A percentile compares a stretch with the other conserved stretches of the same genome.
These are phyloP conservation scores for Ceratina calcarata DNA, from an alignment of 1,140 invertebrate genomes.

Conservation along the genomic window DNA sequence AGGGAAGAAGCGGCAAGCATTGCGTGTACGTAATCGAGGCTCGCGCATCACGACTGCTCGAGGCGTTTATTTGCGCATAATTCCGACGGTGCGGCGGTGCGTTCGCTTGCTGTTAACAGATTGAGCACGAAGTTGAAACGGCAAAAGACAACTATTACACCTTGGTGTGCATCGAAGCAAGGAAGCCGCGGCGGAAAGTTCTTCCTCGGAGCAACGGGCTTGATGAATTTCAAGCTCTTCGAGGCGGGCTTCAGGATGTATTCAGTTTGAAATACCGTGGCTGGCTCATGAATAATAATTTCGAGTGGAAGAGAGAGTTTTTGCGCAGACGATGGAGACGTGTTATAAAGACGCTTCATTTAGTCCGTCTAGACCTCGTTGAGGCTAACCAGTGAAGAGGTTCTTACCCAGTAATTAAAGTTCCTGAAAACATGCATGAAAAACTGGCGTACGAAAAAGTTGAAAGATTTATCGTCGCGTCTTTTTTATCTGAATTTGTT, in stretches of 20 bases:
- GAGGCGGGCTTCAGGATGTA: not conserved
- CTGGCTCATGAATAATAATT: conserved; percentile 23
- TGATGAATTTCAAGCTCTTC: not conserved
- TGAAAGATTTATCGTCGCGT: not conserved
- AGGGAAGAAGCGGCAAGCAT: conserved; percentile 48
- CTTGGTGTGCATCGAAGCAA: not conserved
- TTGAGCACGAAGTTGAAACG: conserved; percentile 40
- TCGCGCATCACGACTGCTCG: conserved; percentile 62
- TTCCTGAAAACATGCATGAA: conserved; percentile 32
- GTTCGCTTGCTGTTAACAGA: conserved; percentile 40
- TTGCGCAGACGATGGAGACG: not conserved
- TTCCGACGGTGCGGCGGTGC: conserved; percentile 37
- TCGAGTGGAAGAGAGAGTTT: conserved; percentile 10
- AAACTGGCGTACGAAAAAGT: not conserved
- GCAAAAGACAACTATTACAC: conserved; percentile 22
- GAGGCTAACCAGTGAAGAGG: conserved; percentile 45
- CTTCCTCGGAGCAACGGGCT: not conserved
- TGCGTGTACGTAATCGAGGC: conserved; percentile 72
- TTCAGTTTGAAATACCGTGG: not conserved
- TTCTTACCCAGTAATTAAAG: conserved; percentile 44
- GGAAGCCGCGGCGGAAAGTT: conserved; percentile 1
- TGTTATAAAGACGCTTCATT: conserved; percentile 49
- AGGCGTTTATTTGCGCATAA: conserved; percentile 65
- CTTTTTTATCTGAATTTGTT: not conserved
- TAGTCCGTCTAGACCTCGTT: conserved; percentile 44